Evolutionary conservation across 2,113 vertebrate species (phyloP).

Genomic region (Colinus virginianus): DNA sequence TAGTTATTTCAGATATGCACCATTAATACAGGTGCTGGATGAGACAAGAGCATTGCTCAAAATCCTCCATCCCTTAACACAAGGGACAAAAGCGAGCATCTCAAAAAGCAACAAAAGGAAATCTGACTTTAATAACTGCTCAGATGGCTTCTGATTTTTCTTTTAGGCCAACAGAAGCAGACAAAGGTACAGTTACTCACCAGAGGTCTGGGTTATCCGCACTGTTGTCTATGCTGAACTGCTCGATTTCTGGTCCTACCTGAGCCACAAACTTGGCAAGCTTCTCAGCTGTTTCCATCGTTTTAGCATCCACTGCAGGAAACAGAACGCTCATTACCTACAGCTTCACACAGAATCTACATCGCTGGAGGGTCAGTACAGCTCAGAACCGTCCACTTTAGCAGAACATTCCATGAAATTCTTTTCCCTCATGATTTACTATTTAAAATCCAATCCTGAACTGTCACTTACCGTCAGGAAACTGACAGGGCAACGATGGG

Average conservation of each 20-base stretch:
- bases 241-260: constrained; percentile 83
- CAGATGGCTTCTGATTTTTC: background rate
- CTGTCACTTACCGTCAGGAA: constrained; percentile 69
- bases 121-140: background rate
- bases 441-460: background rate
- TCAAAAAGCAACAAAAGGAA: background rate
- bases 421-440: background rate
- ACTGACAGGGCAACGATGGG: background rate
- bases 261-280: constrained; percentile 82
- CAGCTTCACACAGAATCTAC: background rate
- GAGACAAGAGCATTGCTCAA: background rate
- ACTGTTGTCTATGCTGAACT: constrained; percentile 85
- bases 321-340: background rate
- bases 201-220: constrained; percentile 83
- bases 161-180: background rate
- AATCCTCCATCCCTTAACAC: background rate
- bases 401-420: background rate
- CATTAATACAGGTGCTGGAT: background rate
- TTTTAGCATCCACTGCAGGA: constrained; percentile 79
- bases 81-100: background rate
- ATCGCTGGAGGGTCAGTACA: background rate
- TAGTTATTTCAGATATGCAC: background rate
- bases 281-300: constrained; percentile 82
- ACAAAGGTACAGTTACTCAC: constrained; percentile 42
- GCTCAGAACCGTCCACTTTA: background rate